Conservation (phyloP, 1,140 invertebrate species). For the Aphaenogaster rudis region DNA sequence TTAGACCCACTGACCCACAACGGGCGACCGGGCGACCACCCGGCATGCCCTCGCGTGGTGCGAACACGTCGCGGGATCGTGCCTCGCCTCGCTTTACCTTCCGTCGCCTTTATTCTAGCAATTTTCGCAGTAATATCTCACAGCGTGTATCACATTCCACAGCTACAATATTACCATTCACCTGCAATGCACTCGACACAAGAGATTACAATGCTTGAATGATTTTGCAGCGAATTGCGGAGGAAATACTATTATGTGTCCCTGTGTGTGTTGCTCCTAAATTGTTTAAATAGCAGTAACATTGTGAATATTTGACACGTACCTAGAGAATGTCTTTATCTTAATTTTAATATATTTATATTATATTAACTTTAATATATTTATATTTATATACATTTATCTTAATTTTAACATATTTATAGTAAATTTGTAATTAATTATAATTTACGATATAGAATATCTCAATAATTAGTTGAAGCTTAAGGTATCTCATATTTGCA, state of each 20-base stretch:
- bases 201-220: conserved; percentile 21
- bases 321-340: background rate
- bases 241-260: background rate
- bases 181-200: conserved; percentile 21
- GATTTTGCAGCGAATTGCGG: background rate
- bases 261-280: background rate
- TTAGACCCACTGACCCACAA: conserved; percentile 80
- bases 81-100: conserved; percentile 54
- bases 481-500: background rate
- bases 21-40: conserved; percentile 74
- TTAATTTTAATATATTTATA: background rate
- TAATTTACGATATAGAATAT: background rate
- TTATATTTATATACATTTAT: too few relatives aligned
- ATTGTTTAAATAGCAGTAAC: background rate
- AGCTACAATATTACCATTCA: conserved; percentile 16
- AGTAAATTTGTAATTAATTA: background rate
- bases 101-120: conserved; percentile 56
- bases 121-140: conserved; percentile 66
- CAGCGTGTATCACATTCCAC: conserved; percentile 14
- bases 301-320: background rate
- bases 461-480: background rate
- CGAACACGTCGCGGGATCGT: conserved; percentile 37
- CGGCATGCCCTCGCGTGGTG: conserved; percentile 50
- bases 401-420: background rate
- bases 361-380: background rate